Evolutionary conservation across 2,888 invertebrate genomes (phyloP).

Genomic region (Leucophenga montana): DNA sequence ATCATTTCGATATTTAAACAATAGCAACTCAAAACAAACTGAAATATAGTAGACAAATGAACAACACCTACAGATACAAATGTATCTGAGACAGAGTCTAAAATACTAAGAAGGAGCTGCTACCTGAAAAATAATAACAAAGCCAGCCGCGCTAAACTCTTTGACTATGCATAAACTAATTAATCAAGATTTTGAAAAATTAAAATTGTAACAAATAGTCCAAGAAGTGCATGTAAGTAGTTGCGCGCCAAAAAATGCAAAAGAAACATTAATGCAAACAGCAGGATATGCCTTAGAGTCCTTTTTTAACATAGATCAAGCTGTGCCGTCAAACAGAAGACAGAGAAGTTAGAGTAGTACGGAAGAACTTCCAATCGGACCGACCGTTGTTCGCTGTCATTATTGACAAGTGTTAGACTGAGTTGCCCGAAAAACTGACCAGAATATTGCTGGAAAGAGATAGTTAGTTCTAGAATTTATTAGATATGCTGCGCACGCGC

Average conservation of each 20-base stretch:
- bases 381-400: neutral
- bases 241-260: neutral
- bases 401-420: slow-evolving; percentile 12
- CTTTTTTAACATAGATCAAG: slow-evolving; percentile 5
- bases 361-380: no score
- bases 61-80: slow-evolving; percentile 36
- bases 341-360: no score
- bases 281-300: slow-evolving; percentile 13
- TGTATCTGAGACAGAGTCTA: neutral
- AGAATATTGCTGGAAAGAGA: no score
- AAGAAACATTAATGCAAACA: slow-evolving; percentile 6
- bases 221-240: neutral
- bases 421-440: slow-evolving; percentile 10
- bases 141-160: slow-evolving; percentile 35
- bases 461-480: no score
- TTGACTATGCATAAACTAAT: slow-evolving; percentile 38
- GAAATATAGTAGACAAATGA: slow-evolving; percentile 33
- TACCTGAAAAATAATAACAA: neutral
- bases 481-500: slow-evolving; percentile 2
- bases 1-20: slow-evolving; percentile 43
- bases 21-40: slow-evolving; percentile 49
- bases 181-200: slow-evolving; percentile 25
- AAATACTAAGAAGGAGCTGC: slow-evolving; percentile 3
- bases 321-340: neutral
- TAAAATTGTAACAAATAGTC: slow-evolving; percentile 23